These are phyloP conservation scores for Nansenia antarctica DNA, from an alignment of 2,113 vertebrate species.

Conservation along the genomic window DNA sequence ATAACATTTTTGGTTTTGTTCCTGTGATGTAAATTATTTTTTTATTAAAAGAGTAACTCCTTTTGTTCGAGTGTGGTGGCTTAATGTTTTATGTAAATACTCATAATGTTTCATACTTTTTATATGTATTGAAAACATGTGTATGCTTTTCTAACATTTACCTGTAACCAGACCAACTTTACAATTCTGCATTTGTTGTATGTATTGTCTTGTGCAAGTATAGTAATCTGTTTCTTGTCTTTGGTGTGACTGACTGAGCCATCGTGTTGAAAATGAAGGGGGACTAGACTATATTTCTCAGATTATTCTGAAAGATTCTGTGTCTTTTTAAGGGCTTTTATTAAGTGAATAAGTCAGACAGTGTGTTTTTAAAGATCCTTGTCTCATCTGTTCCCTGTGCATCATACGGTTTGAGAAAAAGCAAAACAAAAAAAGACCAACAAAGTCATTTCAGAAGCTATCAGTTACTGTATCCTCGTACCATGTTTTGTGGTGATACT, in stretches of 20 bases:
- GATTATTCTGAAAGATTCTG: conserved; percentile 29
- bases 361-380: conserved; percentile 32
- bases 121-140: conserved; percentile 59
- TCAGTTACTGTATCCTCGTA: conserved; percentile 60
- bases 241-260: conserved; percentile 20
- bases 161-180: conserved; percentile 56
- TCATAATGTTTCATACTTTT: conserved; percentile 61
- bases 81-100: conserved; percentile 65
- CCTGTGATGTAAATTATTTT: conserved; percentile 76
- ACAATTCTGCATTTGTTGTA: conserved; percentile 29
- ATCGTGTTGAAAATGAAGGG: conserved; percentile 50
- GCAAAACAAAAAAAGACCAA: conserved; percentile 33
- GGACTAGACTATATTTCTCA: conserved; percentile 17
- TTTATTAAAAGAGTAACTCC: conserved; percentile 63
- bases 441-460: conserved; percentile 23
- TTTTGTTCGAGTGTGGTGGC: conserved; percentile 53
- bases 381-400: conserved; percentile 38
- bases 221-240: conserved; percentile 51
- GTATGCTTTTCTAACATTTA: conserved; percentile 67
- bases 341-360: conserved; percentile 23
- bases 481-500: conserved; percentile 65
- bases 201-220: conserved; percentile 51
- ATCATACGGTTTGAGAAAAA: conserved; percentile 42
- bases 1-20: conserved; percentile 60
- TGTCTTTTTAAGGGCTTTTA: conserved; percentile 57